Base-by-base conservation (phyloP, 1,140 invertebrate species). In the Asbolus verrucosus region DNA sequence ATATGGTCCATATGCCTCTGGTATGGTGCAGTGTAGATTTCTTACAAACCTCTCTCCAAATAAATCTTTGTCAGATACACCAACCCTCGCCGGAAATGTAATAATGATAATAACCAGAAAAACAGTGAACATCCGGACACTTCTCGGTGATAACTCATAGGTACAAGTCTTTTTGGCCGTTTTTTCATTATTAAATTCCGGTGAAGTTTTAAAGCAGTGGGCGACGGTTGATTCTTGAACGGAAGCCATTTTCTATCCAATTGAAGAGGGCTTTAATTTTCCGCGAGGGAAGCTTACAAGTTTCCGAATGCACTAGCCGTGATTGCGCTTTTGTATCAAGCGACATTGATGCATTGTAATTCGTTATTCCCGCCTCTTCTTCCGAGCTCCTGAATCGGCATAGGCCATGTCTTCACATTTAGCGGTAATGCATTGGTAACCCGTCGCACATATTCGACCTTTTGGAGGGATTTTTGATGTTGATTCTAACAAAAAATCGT, bases 261-360 rank as follows among this genome's bases (percentile, higher is more conserved):
- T 24, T 15, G 19, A 54, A 27, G 9, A 9, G 6, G n/a, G n/a
- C 18, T 27, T 30, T 54, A 38, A 62, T 62, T 36, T 36, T 39
- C 60, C 27, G 31, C 27, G 60, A 39, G 19, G 6, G 18, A 33
- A 38, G 16, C 36, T 36, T 15, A 36, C 54, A 60, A 60, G 24
- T 13, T 60, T 60, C 15, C 15, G 54, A 60, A 60, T 60, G 31
- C 54, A 60, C 24, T 36, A 27, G 54, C 11, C 54, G 31, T 68
- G 50, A 68, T 68, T 68, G 46, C 66, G 27, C 50, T 54, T 60
- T 68, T 61, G 54, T 59, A 24, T 19, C 54, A 61, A 31, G 13
- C 15, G 66, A 68, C 66, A 61, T 27, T 68, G 66, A 68, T 31
- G 39, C 54, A 68, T 68, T 38, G 21, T 19, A 61, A 41, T 9